A percentile compares a stretch with the other conserved stretches of the same genome.
phyloP scores from a whole-genome alignment of 2,888 invertebrate genomes.

The Eilema depressum region DNA sequence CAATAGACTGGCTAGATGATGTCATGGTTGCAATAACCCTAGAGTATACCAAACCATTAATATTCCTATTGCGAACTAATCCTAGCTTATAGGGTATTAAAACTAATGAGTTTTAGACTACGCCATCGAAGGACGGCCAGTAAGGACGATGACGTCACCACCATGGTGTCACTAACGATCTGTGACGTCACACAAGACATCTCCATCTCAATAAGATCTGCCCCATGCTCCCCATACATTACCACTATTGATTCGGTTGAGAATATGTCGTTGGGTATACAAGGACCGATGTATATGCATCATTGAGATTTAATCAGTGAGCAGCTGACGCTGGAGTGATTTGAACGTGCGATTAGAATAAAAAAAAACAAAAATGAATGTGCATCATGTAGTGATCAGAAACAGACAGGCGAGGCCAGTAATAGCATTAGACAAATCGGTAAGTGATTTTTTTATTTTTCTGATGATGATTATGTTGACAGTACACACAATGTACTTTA shows the following conservation, averaged over 20 bases:
- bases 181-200: slow-evolving; percentile 78
- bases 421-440: slow-evolving; percentile 69
- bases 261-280: slow-evolving; percentile 55
- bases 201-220: slow-evolving; percentile 69
- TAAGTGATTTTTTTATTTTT: slow-evolving; percentile 54
- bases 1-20: slow-evolving; percentile 21
- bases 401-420: slow-evolving; percentile 60
- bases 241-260: slow-evolving; percentile 62
- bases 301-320: slow-evolving; percentile 69
- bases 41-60: slow-evolving; percentile 34
- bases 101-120: slow-evolving; percentile 54
- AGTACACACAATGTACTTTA: slow-evolving; percentile 22
- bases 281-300: slow-evolving; percentile 62
- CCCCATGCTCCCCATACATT: slow-evolving; percentile 64
- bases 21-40: slow-evolving; percentile 15
- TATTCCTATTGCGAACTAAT: slow-evolving; percentile 43
- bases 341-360: slow-evolving; percentile 66
- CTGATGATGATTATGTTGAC: neutral
- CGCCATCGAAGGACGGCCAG: slow-evolving; percentile 55
- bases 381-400: slow-evolving; percentile 72
- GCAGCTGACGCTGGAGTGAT: slow-evolving; percentile 60
- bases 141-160: slow-evolving; percentile 79
- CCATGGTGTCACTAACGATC: slow-evolving; percentile 74
- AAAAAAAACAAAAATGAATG: slow-evolving; percentile 68
- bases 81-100: slow-evolving; percentile 56